These are phyloP conservation scores for Megalurothrips usitatus DNA, from an alignment of 2,888 invertebrate genomes.

Conservation along the genomic window DNA sequence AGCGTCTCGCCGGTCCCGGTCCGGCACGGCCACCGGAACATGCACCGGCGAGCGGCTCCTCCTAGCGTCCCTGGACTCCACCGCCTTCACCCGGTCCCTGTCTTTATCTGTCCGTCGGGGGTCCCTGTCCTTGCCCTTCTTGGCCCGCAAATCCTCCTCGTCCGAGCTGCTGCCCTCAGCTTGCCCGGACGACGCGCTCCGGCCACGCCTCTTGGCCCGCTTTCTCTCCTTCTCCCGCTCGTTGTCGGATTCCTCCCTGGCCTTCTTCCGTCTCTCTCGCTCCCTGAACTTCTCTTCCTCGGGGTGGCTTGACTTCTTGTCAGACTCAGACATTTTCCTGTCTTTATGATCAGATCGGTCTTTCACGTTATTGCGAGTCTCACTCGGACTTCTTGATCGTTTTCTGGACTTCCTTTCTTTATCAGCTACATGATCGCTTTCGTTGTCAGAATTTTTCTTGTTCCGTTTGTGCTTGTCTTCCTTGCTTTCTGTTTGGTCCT, in stretches of 20 bases:
- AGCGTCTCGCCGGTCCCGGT: background rate
- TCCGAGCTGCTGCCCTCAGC: background rate
- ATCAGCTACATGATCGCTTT: background rate
- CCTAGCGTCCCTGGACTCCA: conserved; percentile 38
- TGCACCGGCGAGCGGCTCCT: conserved; percentile 34
- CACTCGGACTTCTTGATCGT: conserved; percentile 32
- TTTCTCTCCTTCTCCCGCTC: conserved; percentile 35
- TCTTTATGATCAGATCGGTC: conserved; percentile 40
- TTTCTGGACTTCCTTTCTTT: conserved; percentile 30
- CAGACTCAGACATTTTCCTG: conserved; percentile 44
- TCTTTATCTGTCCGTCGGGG: conserved; percentile 38
- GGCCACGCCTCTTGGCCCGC: background rate
- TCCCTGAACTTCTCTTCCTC: background rate
- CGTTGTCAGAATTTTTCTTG: background rate
- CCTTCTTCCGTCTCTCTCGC: conserved; percentile 43
- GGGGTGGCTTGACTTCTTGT: background rate
- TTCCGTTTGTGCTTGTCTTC: background rate
- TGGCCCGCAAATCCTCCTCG: conserved; percentile 32
- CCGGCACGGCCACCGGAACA: no score
- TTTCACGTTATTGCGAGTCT: conserved; percentile 33
- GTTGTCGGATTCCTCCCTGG: conserved; percentile 37
- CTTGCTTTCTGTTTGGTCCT: conserved; percentile 27
- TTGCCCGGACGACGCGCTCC: background rate
- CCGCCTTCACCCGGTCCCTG: conserved; percentile 40
- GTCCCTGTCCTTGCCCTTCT: conserved; percentile 37